Conservation (phyloP, 2,888 invertebrate genomes). For the Yponomeuta sedellus region DNA sequence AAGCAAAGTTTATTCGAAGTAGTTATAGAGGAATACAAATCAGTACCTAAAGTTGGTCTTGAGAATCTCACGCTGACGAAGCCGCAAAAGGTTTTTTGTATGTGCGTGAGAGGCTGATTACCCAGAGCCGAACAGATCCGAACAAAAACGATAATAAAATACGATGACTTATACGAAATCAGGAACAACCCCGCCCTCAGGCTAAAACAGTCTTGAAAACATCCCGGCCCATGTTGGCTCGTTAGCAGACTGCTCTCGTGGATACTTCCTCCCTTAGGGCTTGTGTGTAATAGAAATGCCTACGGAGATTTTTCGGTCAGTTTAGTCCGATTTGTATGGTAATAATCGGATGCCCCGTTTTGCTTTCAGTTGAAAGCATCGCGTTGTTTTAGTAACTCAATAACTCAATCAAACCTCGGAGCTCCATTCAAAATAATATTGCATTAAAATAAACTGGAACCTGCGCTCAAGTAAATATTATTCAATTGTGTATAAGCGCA, state of each 20-base stretch:
- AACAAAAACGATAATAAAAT: slow-evolving; percentile 1
- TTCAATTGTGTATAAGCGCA: slow-evolving; percentile 25
- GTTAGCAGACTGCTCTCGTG: not conserved
- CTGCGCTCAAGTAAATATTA: slow-evolving; percentile 17
- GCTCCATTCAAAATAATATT: not conserved
- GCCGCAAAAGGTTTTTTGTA: not conserved
- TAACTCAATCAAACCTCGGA: not conserved
- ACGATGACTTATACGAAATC: slow-evolving; percentile 7
- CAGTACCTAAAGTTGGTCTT: not conserved
- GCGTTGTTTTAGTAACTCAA: not conserved
- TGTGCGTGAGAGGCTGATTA: slow-evolving; percentile 1
- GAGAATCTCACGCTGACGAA: not conserved
- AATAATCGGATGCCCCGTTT: not conserved
- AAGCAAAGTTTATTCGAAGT: too few relatives aligned
- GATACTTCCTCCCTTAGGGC: not conserved
- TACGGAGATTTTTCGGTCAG: not conserved
- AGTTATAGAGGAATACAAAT: too few relatives aligned
- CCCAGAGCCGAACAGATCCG: not conserved
- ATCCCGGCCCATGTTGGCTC: slow-evolving; percentile 8
- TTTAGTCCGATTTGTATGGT: not conserved
- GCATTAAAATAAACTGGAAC: not conserved
- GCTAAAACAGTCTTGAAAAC: slow-evolving; percentile 4
- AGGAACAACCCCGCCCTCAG: not conserved
- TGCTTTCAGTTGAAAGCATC: not conserved
- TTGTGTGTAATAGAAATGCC: not conserved